phyloP scores from a whole-genome alignment of 2,113 vertebrate species.

The Engystomops pustulosus region DNA sequence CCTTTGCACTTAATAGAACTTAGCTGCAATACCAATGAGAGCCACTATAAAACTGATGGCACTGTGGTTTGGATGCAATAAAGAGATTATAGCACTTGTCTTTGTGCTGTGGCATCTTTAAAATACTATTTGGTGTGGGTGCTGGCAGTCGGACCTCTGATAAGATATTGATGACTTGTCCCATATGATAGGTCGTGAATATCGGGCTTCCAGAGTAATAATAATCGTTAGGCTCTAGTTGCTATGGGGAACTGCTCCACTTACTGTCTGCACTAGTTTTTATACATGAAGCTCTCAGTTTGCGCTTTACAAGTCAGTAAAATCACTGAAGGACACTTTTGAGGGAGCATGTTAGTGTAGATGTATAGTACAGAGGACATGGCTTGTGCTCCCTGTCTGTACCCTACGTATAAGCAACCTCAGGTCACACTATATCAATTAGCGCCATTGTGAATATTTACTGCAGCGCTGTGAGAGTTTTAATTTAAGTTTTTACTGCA shows the following conservation, averaged over 20 bases:
- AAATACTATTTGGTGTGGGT: no score
- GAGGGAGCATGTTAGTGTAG: background rate
- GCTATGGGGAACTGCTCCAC: background rate
- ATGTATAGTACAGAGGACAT: background rate
- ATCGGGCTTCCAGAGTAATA: no score
- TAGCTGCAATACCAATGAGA: no score
- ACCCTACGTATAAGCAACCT: background rate
- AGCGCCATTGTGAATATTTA: background rate
- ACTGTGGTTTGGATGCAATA: no score
- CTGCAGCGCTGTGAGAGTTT: background rate
- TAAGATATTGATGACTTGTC: no score
- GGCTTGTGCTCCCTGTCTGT: background rate
- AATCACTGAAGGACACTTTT: background rate
- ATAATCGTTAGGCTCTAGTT: background rate
- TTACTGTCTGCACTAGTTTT: background rate
- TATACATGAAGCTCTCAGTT: background rate
- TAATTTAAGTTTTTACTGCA: slow-evolving; percentile 25
- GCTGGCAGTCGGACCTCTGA: no score
- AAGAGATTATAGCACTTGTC: no score
- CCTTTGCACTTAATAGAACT: no score
- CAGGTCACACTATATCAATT: background rate
- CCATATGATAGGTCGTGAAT: no score
- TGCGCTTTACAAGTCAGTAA: background rate
- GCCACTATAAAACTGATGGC: no score
- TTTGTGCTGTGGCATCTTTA: no score